Evolutionary conservation across 2,888 invertebrate species (phyloP).

Genomic region (Papilio gigon): DNA sequence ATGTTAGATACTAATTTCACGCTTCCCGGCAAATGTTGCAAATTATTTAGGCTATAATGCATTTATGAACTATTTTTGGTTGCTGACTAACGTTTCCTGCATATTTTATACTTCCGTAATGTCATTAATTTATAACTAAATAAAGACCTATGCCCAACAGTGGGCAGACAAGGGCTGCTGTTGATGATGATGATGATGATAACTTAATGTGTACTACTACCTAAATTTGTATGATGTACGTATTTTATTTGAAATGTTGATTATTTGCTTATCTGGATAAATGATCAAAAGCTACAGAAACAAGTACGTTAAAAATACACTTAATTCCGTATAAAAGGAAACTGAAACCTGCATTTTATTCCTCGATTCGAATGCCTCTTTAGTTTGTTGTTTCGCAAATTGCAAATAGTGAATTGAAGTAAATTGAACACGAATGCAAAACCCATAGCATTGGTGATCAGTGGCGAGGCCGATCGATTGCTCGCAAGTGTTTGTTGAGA

Average conservation of each 20-base stretch:
- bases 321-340: not conserved
- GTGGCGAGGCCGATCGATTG: constrained; percentile 41
- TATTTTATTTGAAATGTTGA: not conserved
- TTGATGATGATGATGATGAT: no score
- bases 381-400: constrained; percentile 28
- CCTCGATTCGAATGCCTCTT: not conserved
- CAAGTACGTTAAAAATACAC: not conserved
- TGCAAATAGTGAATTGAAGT: constrained; percentile 28
- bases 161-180: no score
- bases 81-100: not conserved
- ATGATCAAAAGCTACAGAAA: not conserved
- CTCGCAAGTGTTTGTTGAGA: constrained; percentile 41
- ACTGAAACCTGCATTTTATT: constrained; percentile 14
- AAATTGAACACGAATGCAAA: constrained; percentile 37
- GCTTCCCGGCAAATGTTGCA: constrained; percentile 18
- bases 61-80: not conserved
- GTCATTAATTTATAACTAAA: not conserved
- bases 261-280: not conserved
- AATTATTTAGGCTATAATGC: not conserved
- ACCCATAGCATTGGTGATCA: constrained; percentile 37
- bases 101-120: not conserved
- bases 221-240: not conserved
- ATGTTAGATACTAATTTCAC: constrained; percentile 5
- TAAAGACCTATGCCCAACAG: no score
- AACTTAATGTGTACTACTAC: no score